Evolutionary conservation across 2,797 vertebrate genomes (phyloP), one percentile per base, ranked within the genome.

Genomic region (Spinus pinus): DNA sequence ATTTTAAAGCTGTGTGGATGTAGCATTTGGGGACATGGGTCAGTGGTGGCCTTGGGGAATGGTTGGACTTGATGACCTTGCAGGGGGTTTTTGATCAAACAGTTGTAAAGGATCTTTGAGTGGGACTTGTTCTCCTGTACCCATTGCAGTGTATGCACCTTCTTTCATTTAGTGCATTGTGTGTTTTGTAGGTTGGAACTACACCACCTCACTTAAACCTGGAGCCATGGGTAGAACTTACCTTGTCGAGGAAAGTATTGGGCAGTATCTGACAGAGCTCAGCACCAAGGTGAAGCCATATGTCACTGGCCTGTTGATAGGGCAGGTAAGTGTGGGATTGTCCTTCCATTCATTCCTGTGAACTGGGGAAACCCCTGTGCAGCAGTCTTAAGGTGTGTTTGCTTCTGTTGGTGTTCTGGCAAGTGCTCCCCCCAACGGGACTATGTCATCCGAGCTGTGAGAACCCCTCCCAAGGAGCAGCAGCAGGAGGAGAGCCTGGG

Each of bases 191-290:
- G 96, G 41, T 25, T 72, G 62, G 62, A 75, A 7, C 31, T 70
- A 4, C 23, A 69, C 2, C 18, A 24, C 13, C 10, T 5, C 10
- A 4, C 31, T 60, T 64, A 65, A 65, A 49, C 41, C 54, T 46
- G 75, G 53, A 69, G 97, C 49, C 64, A 99, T 99, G 99, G 99
- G 99, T 81, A 98, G 99, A 95, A 98, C 98, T n/a, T 99, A 98
- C 86, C 97, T 99, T 86, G 99, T 98, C 2, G 99, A 99, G 77
- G 99, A 99, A 74, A 67, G 95, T 18, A 97, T 99, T 94, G 99
- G 98, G 94, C 98, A 96, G 49, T 99, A 99, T 95, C 97, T 99
- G 81, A 97, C 98, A 50, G 98, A 96, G 58, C 95, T 99, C 17
- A 97, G 96, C 94, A 97, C 96, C 4, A 96, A 97, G 78, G 89